These are phyloP conservation scores for Xestobium rufovillosum DNA, from an alignment of 2,888 invertebrate species.

Conservation along the genomic window DNA sequence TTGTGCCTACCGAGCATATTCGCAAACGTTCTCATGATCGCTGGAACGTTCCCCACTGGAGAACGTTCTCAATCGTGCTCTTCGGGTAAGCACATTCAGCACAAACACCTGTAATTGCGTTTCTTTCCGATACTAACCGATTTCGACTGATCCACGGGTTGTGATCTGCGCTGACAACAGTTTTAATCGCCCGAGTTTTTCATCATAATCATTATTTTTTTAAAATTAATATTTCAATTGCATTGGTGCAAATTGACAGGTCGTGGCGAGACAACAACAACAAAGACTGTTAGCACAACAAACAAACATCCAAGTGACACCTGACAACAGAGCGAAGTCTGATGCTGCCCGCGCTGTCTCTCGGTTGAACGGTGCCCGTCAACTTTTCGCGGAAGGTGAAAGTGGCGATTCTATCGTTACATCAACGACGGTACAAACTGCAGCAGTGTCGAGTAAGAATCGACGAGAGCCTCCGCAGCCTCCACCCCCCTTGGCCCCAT, in stretches of 20 bases:
- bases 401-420: constrained; percentile 40
- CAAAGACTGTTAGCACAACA: constrained; percentile 52
- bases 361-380: constrained; percentile 41
- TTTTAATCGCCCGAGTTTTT: too few relatives aligned
- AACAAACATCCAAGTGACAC: constrained; percentile 36
- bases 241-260: constrained; percentile 39
- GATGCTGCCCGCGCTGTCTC: too few relatives aligned
- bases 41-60: too few relatives aligned
- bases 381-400: constrained; percentile 38
- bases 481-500: constrained; percentile 45
- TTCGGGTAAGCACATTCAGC: too few relatives aligned
- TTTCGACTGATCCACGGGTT: too few relatives aligned
- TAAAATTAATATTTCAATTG: neutral
- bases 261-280: constrained; percentile 61
- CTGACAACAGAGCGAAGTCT: constrained; percentile 33
- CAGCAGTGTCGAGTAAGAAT: constrained; percentile 36
- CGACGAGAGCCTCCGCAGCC: constrained; percentile 46
- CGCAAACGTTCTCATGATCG: too few relatives aligned
- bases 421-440: constrained; percentile 36
- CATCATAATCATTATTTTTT: too few relatives aligned
- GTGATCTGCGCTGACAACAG: too few relatives aligned
- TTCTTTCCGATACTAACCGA: too few relatives aligned
- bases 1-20: too few relatives aligned
- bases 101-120: too few relatives aligned
- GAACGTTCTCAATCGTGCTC: too few relatives aligned